Conservation (phyloP, 2,888 invertebrate genomes). For the Hemicrepidius hirtus region DNA sequence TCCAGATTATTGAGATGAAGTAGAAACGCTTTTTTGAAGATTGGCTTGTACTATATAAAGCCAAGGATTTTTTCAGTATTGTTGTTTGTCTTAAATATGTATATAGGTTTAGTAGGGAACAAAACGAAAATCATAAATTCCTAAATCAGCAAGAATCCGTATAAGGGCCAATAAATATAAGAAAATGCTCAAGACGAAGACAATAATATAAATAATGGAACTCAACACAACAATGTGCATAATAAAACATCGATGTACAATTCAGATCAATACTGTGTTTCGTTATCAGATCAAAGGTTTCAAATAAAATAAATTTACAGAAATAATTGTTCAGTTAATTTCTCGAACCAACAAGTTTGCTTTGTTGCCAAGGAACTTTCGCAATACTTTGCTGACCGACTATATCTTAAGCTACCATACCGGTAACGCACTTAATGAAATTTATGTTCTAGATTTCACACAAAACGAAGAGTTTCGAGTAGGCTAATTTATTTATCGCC, state of each 20-base stretch:
- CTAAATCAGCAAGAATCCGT: constrained; percentile 59
- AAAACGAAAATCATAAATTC: constrained; percentile 57
- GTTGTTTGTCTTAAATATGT: constrained; percentile 32
- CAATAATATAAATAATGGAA: constrained; percentile 68
- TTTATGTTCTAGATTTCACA: constrained; percentile 69
- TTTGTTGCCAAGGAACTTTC: background rate
- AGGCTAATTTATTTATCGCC: constrained; percentile 70
- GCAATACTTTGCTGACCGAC: constrained; percentile 61
- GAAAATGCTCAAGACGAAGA: constrained; percentile 57
- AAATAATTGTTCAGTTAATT: constrained; percentile 54
- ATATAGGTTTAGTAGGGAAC: constrained; percentile 33
- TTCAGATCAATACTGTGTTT: constrained; percentile 70
- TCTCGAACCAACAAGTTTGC: constrained; percentile 8
- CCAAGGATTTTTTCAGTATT: constrained; percentile 14
- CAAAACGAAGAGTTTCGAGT: constrained; percentile 66
- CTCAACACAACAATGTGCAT: constrained; percentile 67
- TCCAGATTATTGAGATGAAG: constrained; percentile 12
- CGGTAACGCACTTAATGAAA: constrained; percentile 71
- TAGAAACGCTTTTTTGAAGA: constrained; percentile 33
- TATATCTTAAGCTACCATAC: constrained; percentile 68
- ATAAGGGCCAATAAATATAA: constrained; percentile 59
- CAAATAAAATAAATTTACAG: constrained; percentile 69
- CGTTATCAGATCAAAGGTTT: constrained; percentile 70
- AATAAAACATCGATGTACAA: constrained; percentile 69
- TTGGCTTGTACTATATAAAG: constrained; percentile 25